These are phyloP conservation scores for Temnothorax nylanderi DNA, from an alignment of 1,140 invertebrate genomes.

Conservation along the genomic window DNA sequence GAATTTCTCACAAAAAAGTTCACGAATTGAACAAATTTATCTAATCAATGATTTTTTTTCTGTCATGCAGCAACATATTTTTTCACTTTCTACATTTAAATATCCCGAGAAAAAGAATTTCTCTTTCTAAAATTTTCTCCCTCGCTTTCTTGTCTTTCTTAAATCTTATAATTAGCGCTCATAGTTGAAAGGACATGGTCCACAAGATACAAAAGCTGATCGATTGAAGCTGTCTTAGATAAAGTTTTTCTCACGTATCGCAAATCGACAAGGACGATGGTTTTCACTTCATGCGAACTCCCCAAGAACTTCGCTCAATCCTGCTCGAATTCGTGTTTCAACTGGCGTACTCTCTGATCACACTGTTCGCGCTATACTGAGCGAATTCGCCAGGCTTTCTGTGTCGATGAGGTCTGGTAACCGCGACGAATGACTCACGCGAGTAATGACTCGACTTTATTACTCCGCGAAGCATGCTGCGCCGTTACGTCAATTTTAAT, in stretches of 20 bases:
- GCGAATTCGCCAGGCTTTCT: slow-evolving; percentile 23
- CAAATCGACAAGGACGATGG: not conserved
- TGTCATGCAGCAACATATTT: not conserved
- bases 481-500: slow-evolving; percentile 59
- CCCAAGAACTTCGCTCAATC: not conserved
- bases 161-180: not conserved
- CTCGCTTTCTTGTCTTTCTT: not conserved
- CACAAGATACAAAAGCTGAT: not conserved
- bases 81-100: not conserved
- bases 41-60: not conserved
- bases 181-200: not conserved
- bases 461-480: slow-evolving; percentile 42
- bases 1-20: not conserved
- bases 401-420: slow-evolving; percentile 56
- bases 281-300: not conserved
- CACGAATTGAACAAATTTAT: not conserved
- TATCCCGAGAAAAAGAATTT: not conserved
- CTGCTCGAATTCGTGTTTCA: not conserved
- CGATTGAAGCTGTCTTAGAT: not conserved
- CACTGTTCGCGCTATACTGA: slow-evolving; percentile 30
- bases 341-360: not conserved
- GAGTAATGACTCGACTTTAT: slow-evolving; percentile 49
- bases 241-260: slow-evolving; percentile 28
- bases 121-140: not conserved
- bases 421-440: slow-evolving; percentile 63